Evolutionary conservation across 2,113 vertebrate species (phyloP).

Genomic region (Gopherus flavomarginatus): DNA sequence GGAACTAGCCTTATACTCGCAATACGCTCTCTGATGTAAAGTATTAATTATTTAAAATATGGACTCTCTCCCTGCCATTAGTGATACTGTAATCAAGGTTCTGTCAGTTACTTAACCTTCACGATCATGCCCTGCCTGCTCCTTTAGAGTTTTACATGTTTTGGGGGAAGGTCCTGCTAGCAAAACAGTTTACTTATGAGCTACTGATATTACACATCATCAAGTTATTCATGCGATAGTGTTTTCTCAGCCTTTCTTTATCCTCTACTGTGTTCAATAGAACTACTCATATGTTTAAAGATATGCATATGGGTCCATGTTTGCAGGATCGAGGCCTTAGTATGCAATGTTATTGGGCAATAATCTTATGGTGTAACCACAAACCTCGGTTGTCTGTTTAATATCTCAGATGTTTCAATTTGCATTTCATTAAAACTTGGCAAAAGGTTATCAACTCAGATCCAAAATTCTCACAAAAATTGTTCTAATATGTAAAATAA

Average conservation of each 20-base stretch:
- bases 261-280: constrained; percentile 45
- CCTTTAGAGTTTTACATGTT: constrained; percentile 47
- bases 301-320: not conserved
- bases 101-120: constrained; percentile 62
- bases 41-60: not conserved
- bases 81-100: constrained; percentile 56
- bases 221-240: constrained; percentile 48
- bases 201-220: constrained; percentile 56
- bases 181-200: constrained; percentile 71
- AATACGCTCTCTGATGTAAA: not conserved
- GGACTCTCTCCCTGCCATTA: constrained; percentile 49
- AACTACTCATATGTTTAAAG: constrained; percentile 46
- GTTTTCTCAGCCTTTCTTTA: constrained; percentile 37
- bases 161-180: constrained; percentile 67
- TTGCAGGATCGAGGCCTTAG: constrained; percentile 52
- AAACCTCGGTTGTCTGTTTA: constrained; percentile 82
- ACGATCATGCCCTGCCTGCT: constrained; percentile 25
- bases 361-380: constrained; percentile 79
- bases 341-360: constrained; percentile 70
- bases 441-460: constrained; percentile 84
- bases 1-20: not conserved
- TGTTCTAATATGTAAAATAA: constrained; percentile 87
- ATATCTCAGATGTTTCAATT: constrained; percentile 88
- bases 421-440: constrained; percentile 87
- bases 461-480: constrained; percentile 82